A percentile compares a stretch with the other conserved stretches of the same genome.
These are phyloP conservation scores for Heterotilapia buettikoferi DNA, from an alignment of 2,113 vertebrate species.

Conservation along the genomic window DNA sequence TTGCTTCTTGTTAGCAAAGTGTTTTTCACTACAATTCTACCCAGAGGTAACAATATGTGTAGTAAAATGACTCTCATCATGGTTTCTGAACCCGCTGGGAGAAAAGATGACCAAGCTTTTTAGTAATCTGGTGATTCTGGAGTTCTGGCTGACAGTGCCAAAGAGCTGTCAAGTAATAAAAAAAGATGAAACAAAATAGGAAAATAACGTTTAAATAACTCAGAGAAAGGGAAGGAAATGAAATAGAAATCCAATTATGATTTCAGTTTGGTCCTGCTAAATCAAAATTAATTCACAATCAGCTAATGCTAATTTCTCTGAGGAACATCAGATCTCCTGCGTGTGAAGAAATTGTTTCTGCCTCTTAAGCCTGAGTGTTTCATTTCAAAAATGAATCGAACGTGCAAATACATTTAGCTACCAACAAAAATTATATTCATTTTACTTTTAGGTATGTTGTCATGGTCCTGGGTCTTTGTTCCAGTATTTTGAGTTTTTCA, in stretches of 20 bases:
- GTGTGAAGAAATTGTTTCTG: neutral
- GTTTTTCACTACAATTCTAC: neutral
- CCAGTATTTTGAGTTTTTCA: neutral
- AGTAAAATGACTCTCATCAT: neutral
- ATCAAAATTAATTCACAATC: neutral
- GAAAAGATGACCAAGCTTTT: neutral
- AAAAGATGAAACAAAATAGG: neutral
- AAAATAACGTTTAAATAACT: neutral
- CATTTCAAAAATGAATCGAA: neutral
- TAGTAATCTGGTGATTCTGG: neutral
- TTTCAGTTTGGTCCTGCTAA: neutral
- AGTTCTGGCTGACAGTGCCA: neutral
- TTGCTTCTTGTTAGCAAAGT: neutral
- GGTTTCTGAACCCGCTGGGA: neutral
- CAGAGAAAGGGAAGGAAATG: neutral
- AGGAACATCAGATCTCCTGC: neutral
- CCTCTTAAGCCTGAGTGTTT: neutral
- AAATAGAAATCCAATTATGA: slow-evolving; percentile 11
- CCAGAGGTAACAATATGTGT: neutral
- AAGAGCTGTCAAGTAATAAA: neutral
- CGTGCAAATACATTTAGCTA: neutral
- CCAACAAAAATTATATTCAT: neutral
- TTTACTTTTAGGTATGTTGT: neutral
- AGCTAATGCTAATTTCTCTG: neutral
- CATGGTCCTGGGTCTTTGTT: accelerated